Evolutionary conservation across 2,888 invertebrate species (phyloP), one percentile per base, ranked within the genome.

Genomic region (Odontomyia ornata): DNA sequence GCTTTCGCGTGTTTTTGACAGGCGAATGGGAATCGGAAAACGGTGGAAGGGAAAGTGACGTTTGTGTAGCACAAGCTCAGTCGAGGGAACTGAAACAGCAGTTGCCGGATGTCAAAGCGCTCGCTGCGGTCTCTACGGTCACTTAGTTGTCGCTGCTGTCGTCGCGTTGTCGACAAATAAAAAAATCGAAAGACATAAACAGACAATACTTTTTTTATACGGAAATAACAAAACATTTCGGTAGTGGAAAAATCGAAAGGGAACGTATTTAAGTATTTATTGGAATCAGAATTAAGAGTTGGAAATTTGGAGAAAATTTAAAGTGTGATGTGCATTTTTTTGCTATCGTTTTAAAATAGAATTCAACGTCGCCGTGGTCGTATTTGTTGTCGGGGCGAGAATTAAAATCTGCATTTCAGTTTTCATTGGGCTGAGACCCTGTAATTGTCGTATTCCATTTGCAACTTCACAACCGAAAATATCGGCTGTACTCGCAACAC

Each of bases 81-180:
- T 36, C 3, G 36, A 5, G 36, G 36, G 5, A 36, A 9, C 36
- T 5, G 36, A 5, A 36, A 9, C 57, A 9, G 65, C 65, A 11
- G 52, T 73, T 25, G 65, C 65, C 65, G 69, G 23, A 69, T 46
- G 69, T 69, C 69, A 47, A 65, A 65, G 65, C 18, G 65, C 65
- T 23, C 15, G 52, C 15, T 52, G 15, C 4, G 52, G 52, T 52
- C 13, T 52, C 23, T 13, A 1, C 60, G 11, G 60, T 60, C 21
- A 23, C 60, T 60, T 5, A 18, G 52, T 18, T 52, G 52, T 52
- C 5, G 52, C 4, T 52, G 64, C 28, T 23, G 67, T 67, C 36
- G 46, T 71, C 46, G 71, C 7, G 18, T 47, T 47, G 23, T 47
- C 18, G 13, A 11, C 4, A 23, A 71, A 52, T 23, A 71, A 71